Percentiles rank a stretch among this genome's conserved stretches.
phyloP scores from a whole-genome alignment of 2,888 invertebrate genomes.

The Drosophila testacea region DNA sequence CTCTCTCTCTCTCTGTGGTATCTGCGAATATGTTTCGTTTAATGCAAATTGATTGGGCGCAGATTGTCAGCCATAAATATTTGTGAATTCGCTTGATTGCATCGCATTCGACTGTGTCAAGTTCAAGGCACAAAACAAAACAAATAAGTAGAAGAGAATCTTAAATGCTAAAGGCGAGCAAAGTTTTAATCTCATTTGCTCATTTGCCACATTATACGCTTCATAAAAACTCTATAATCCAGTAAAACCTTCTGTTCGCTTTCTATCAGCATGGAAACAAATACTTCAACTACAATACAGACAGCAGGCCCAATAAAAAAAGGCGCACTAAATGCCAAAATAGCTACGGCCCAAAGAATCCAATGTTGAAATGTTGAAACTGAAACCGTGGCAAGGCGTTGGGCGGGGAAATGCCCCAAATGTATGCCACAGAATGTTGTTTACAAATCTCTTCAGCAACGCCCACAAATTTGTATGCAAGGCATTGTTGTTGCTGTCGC shows the following conservation, averaged over 20 bases:
- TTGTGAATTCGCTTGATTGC: slow-evolving; percentile 60
- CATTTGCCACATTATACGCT: slow-evolving; percentile 72
- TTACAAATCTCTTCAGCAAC: slow-evolving; percentile 79
- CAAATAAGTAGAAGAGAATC: background rate
- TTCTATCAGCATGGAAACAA: slow-evolving; percentile 42
- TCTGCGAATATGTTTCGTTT: slow-evolving; percentile 65
- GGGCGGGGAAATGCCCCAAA: slow-evolving; percentile 52
- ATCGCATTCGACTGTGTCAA: slow-evolving; percentile 47
- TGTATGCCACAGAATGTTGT: slow-evolving; percentile 77
- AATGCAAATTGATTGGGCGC: slow-evolving; percentile 79
- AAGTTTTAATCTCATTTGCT: slow-evolving; percentile 76
- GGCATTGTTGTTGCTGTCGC: slow-evolving; percentile 64
- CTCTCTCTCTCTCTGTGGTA: slow-evolving; percentile 19
- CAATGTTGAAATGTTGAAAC: slow-evolving; percentile 48
- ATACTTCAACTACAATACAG: slow-evolving; percentile 47
- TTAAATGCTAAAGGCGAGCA: slow-evolving; percentile 15
- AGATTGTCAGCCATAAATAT: slow-evolving; percentile 65
- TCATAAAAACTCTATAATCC: slow-evolving; percentile 73
- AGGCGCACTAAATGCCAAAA: slow-evolving; percentile 39
- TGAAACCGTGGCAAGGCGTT: slow-evolving; percentile 26
- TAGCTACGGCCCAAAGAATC: slow-evolving; percentile 39
- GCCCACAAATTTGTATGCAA: slow-evolving; percentile 77
- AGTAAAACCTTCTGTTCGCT: slow-evolving; percentile 67
- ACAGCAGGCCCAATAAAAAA: slow-evolving; percentile 45
- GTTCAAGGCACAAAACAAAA: slow-evolving; percentile 36